Conservation (phyloP, 2,888 invertebrate species). For the Spodoptera picta region DNA sequence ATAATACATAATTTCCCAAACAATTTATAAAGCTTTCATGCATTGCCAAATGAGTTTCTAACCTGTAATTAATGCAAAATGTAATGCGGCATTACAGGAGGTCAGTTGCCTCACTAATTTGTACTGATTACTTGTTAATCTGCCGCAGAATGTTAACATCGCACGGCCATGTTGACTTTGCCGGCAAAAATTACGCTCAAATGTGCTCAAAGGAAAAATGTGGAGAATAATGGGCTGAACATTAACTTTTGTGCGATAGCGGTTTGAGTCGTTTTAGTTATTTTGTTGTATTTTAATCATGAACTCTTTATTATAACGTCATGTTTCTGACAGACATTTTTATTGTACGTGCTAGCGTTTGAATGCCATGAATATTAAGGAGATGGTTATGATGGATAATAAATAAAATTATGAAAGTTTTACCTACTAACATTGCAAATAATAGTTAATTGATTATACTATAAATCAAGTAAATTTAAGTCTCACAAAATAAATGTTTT, state of each 20-base stretch:
- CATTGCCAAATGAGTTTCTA: slow-evolving; percentile 55
- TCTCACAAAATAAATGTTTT: no score
- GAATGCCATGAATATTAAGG: no score
- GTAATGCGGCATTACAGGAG: slow-evolving; percentile 55
- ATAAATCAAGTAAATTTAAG: no score
- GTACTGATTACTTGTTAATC: slow-evolving; percentile 61
- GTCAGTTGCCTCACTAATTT: slow-evolving; percentile 62
- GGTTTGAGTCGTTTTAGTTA: slow-evolving; percentile 13
- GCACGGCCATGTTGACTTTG: slow-evolving; percentile 41
- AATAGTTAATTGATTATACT: no score
- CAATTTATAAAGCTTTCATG: slow-evolving; percentile 44
- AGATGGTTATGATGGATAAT: no score
- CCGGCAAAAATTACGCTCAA: slow-evolving; percentile 35
- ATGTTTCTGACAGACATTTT: no score
- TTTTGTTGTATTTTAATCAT: slow-evolving; percentile 13
- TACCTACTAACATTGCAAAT: no score
- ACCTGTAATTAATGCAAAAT: slow-evolving; percentile 61
- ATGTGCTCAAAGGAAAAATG: slow-evolving; percentile 47
- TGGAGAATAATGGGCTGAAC: slow-evolving; percentile 31
- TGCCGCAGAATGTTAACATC: slow-evolving; percentile 52
- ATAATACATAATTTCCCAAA: slow-evolving; percentile 22
- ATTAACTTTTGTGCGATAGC: slow-evolving; percentile 38
- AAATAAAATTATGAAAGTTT: no score
- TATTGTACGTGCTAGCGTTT: no score
- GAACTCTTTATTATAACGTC: slow-evolving; percentile 1